Evolutionary conservation across 2,797 vertebrate species (phyloP), one percentile per base, ranked within the genome.

Genomic region (Paguma larvata): DNA sequence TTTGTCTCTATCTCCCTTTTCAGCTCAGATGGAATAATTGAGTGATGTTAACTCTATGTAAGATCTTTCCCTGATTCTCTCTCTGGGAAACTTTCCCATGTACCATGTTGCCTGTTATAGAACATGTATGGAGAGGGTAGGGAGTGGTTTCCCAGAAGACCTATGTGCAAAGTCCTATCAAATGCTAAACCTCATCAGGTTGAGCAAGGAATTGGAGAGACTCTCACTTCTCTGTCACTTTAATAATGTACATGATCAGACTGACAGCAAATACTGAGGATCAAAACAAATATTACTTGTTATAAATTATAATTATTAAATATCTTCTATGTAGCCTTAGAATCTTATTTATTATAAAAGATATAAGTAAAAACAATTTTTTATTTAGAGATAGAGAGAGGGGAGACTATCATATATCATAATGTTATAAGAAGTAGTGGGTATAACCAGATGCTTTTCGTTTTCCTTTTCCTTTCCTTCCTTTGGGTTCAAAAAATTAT

Each of bases 301-400:
- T 65, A 63, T 73, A 34, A 65, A 65, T 90, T 65, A 59, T 68
- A 68, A 62, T 62, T 59, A 83, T 44, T 53, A 86, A 72, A 75
- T 53, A 75, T 62, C 79, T 96, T 85, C 41, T 48, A 82, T 51
- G 80, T 14, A 80, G 41, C 0, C 18, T 82, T 82, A 34, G 51
- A 90, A 67, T 14, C 11, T 67, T 75, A 67, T 75, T 63, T 59
- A 11, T 80, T 68, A 80, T 23, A 32, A 65, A 67, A 14, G 38
- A 59, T 67, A 90, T 90, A 63, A 89, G 10, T 84, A 86, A 86
- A 96, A 90, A 25, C 11, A 67, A n/a, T 30, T 18, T 75, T 72
- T 75, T 68, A 82, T 73, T 84, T 70, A 53, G 30, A 25, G 14
- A 34, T 19, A 73, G n/a, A 30, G 38, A 38, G 2, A 38, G 38